Evolutionary conservation across 2,113 vertebrate species (phyloP).

Genomic region (Jaculus jaculus): DNA sequence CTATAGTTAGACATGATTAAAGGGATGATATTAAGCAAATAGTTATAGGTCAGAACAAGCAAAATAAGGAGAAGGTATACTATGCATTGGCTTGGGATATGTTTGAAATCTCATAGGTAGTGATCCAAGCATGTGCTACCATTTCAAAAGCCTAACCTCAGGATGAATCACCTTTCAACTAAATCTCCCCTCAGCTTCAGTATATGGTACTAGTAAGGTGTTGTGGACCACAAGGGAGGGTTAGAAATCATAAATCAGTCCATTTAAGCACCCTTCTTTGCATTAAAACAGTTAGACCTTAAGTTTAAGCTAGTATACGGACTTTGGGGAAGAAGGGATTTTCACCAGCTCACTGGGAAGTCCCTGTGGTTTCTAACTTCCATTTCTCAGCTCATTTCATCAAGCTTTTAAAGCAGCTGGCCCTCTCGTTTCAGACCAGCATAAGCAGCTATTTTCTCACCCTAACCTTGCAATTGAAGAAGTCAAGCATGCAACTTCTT

Average conservation of each 20-base stretch:
- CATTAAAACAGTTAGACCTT: conserved; percentile 1
- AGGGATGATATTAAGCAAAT: background rate
- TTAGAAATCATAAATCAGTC: background rate
- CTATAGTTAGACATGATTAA: background rate
- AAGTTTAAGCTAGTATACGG: conserved; percentile 7
- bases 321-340: conserved; percentile 55
- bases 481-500: background rate
- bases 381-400: conserved; percentile 54
- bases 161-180: conserved; percentile 41
- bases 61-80: conserved; percentile 13
- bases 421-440: conserved; percentile 27
- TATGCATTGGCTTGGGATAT: background rate
- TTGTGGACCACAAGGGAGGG: conserved; percentile 4
- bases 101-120: background rate
- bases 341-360: conserved; percentile 63
- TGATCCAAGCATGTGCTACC: background rate
- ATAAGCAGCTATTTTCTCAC: background rate
- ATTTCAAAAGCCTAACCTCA: background rate
- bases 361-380: conserved; percentile 53
- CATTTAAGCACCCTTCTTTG: conserved; percentile 42
- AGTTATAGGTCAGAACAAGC: background rate
- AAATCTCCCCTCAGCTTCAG: conserved; percentile 5
- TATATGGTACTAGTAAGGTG: background rate
- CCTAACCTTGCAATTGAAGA: conserved; percentile 16
- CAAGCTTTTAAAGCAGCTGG: conserved; percentile 24